Base-by-base conservation (phyloP, 2,113 vertebrate genomes). In the Ranitomeya imitator region DNA sequence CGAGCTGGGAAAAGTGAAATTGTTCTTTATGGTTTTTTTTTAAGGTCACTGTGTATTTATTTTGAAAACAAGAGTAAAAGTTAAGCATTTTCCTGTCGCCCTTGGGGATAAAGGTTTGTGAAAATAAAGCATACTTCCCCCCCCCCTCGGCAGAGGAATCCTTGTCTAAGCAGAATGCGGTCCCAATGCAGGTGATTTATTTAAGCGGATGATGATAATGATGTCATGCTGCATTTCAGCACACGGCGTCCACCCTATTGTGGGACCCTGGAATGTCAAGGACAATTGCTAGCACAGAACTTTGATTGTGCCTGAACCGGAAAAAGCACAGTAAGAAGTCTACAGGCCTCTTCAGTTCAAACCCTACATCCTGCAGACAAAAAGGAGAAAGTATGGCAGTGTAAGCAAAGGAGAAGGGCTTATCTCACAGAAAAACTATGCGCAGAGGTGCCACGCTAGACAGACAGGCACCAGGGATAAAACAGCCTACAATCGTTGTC, bases 211-310 rank as follows among this genome's bases (percentile, higher is more conserved):
- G 97, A 97, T 97, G 97, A 97, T 97, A 94, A 97, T 97, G 97
- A 97, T 97, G 97, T 98, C 97, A 98, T 96, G 94, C 94, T 95
- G 96, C 78, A 84, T 88, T 97, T 96, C 96, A 96, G 96, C 95
- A 96, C 96, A 96, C 95, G 92, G 93, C 93, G 96, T 97, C 96
- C 96, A 97, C 96, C 93, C 94, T 94, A 92, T 95, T 95, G 95
- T 96, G 96, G 96, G 96, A 97, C 95, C 95, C 94, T 96, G 96
- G 97, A 98, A 97, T 96, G 97, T 97, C 97, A 98, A 98, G 97
- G 98, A 99, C 97, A 95, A 95, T 95, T 95, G 94, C 94, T 94
- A 95, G 93, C 95, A 96, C 94, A 95, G 96, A 95, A 95, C 95
- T 95, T 93, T 95, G 95, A 96, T 96, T 95, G 96, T 96, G 94